phyloP scores from a whole-genome alignment of 92 coral and sea anemone species.

The Plumapathes pennacea region DNA sequence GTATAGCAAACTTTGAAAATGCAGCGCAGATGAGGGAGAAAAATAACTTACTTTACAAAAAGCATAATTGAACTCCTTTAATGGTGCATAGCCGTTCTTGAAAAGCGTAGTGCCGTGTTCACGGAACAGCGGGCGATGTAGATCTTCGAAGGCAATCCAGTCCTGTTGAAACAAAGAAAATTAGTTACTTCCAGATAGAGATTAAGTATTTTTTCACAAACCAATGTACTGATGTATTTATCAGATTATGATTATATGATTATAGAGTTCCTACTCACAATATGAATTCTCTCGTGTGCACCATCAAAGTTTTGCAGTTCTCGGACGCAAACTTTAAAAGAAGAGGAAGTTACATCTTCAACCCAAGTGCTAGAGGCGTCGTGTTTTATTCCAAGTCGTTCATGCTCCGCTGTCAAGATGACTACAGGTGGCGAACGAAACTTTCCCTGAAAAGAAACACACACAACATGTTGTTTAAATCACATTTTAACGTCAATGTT shows the following conservation, averaged over 20 bases:
- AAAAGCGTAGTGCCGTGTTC: constrained; percentile 46
- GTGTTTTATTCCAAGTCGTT: constrained; percentile 24
- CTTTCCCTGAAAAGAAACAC: constrained; percentile 28
- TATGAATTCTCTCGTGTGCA: constrained; percentile 21
- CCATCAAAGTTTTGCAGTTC: constrained; percentile 50
- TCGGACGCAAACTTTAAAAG: constrained; percentile 47
- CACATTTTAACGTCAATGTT: too few species aligned
- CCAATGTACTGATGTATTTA: too few species aligned
- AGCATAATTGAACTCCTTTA: constrained; percentile 36
- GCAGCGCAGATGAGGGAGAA: too few species aligned
- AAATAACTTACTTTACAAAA: constrained; percentile 43
- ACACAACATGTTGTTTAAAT: too few species aligned
- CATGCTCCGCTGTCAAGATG: constrained; percentile 39
- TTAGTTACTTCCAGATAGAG: too few species aligned
- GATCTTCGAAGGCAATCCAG: constrained; percentile 59
- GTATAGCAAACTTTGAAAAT: too few species aligned
- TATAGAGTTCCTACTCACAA: constrained; percentile 14
- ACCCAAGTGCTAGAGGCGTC: constrained; percentile 45
- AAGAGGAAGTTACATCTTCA: constrained; percentile 31
- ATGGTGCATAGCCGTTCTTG: constrained; percentile 31
- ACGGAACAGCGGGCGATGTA: constrained; percentile 45
- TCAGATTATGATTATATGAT: too few species aligned
- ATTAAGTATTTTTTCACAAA: too few species aligned
- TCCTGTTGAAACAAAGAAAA: constrained; percentile 13
- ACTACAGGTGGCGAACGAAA: constrained; percentile 32